A percentile compares a stretch with the other conserved stretches of the same genome.
Evolutionary conservation across 2,113 vertebrate species (phyloP).

Genomic region (Lagenorhynchus albirostris): DNA sequence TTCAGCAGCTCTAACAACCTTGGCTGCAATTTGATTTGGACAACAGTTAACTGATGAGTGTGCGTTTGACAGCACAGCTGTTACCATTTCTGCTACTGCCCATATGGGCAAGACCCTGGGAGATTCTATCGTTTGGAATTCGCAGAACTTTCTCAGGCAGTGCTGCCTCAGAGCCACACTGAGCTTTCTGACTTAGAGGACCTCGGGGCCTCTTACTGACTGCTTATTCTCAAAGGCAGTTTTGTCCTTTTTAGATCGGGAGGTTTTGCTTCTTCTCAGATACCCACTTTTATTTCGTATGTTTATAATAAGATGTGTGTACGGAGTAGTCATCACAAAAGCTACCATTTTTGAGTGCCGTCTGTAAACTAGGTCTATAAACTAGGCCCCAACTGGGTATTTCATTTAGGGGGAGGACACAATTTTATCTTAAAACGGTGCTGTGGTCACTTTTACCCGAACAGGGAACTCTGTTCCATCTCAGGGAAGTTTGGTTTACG

Average conservation of each 20-base stretch:
- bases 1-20: not conserved
- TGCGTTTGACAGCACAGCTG: not conserved
- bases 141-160: not conserved
- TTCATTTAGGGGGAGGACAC: not conserved
- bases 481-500: not conserved
- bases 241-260: not conserved
- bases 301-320: not conserved
- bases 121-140: not conserved
- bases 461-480: not conserved
- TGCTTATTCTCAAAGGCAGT: not conserved
- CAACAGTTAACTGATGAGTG: slow-evolving; percentile 28
- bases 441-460: not conserved
- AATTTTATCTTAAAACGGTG: not conserved
- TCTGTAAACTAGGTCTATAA: rapidly evolving
- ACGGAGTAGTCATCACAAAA: not conserved
- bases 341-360: not conserved
- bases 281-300: not conserved
- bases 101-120: not conserved
- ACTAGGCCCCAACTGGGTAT: not conserved
- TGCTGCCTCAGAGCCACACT: rapidly evolving
- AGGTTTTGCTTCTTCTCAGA: not conserved
- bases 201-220: not conserved
- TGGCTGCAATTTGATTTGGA: slow-evolving; percentile 20
- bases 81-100: not conserved
- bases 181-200: not conserved